Evolutionary conservation across 2,113 vertebrate species (phyloP), one percentile per base, ranked within the genome.

Genomic region (Melanerpes aurifrons): DNA sequence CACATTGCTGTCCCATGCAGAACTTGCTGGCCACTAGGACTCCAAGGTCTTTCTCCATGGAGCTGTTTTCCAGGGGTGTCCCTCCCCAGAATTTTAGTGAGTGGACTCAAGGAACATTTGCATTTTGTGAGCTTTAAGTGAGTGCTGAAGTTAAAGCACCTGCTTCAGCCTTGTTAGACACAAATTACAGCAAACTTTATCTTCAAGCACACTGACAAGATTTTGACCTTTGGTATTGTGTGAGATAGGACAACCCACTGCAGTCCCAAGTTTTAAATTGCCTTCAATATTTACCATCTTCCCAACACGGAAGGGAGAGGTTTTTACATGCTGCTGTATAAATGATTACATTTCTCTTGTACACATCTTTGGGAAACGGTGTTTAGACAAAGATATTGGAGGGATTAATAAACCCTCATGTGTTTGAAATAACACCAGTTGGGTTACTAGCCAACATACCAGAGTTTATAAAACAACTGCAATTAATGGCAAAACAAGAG

Each of bases 311-410:
- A 40, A 95, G 83, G 31, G 61, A 76, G 59, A 16, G 4, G 1
- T 3, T 0, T 37, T 83, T 86, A 31, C 53, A 53, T 31, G 47
- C n/a, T 53, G 57, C 43, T 85, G 59, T 73, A 70, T 31, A 71
- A 91, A 76, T 77, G 14, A 94, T 76, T 83, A 67, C 26, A 87
- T 90, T 94, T 89, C 59, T 59, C 73, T 62, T 73, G 75, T 73
- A 80, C 53, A 80, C 53, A 70, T 50, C 54, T 87, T 63, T 66
- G 56, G 43, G 53, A 94, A 89, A 91, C 74, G 8, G 3, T 95
- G 37, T 95, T 95, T 87, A 87, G 77, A 85, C 21, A 91, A 87
- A 80, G 61, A 87, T 82, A 92, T 80, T 82, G 61, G 35, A 56
- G 59, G 61, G 63, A 89, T 94, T 92, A 91, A 93, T 87, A 94